Evolutionary conservation across 2,888 invertebrate genomes (phyloP).

Genomic region (Cerastis rubricosa): DNA sequence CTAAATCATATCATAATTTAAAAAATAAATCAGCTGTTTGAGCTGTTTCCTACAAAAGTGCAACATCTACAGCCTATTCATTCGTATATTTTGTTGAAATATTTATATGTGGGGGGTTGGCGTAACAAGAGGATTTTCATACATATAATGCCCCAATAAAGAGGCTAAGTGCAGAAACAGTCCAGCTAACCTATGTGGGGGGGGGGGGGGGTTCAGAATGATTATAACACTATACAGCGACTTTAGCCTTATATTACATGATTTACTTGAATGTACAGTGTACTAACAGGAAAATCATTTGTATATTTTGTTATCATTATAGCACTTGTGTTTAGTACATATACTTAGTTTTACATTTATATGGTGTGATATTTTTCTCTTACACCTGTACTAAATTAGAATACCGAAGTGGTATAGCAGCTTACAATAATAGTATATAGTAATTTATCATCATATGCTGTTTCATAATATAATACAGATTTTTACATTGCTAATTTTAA

Average conservation of each 20-base stretch:
- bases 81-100: too few species aligned
- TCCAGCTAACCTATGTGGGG: too few species aligned
- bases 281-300: constrained; percentile 41
- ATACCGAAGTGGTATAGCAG: not conserved
- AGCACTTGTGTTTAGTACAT: constrained; percentile 11
- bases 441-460: not conserved
- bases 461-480: too few species aligned
- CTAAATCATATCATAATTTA: too few species aligned
- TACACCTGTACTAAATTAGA: not conserved
- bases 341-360: not conserved
- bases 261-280: constrained; percentile 4
- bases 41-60: not conserved
- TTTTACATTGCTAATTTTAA: not conserved
- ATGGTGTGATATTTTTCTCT: not conserved
- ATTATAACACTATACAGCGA: not conserved
- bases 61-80: not conserved
- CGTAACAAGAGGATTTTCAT: too few species aligned
- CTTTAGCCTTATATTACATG: not conserved
- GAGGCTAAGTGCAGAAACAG: too few species aligned
- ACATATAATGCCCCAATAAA: too few species aligned
- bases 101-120: not conserved
- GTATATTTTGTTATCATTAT: constrained; percentile 25
- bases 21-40: too few species aligned
- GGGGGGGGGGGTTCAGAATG: not conserved
- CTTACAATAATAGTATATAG: not conserved